A percentile compares a stretch with the other conserved stretches of the same genome.
These are phyloP conservation scores for Lemur catta DNA, from an alignment of 2,797 vertebrate species.

Conservation along the genomic window DNA sequence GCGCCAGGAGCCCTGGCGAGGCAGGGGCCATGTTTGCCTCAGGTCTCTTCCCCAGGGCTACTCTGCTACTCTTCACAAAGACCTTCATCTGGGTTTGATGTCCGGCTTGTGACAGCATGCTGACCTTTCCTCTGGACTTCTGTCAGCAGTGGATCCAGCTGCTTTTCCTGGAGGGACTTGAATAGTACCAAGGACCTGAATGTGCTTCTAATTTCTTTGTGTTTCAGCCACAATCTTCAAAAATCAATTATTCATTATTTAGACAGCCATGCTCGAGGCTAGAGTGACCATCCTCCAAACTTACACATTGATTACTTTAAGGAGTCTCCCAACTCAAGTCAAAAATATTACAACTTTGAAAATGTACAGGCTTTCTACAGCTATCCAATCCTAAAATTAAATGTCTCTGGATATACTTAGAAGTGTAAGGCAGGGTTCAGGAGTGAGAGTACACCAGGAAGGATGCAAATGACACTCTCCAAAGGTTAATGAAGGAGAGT, in stretches of 20 bases:
- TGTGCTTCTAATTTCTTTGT: not conserved
- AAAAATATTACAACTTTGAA: not conserved
- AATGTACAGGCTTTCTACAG: not conserved
- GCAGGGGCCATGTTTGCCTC: not conserved
- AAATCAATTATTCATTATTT: not conserved
- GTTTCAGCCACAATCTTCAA: conserved; percentile 21
- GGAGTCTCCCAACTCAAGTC: not conserved
- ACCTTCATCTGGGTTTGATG: not conserved
- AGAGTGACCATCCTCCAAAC: not conserved
- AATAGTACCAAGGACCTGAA: not conserved
- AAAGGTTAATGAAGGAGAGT: not conserved
- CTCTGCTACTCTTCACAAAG: not conserved
- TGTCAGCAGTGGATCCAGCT: not conserved
- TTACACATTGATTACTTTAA: not conserved
- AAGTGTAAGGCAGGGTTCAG: not conserved
- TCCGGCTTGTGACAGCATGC: not conserved
- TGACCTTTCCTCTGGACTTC: not conserved
- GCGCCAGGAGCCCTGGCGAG: not conserved
- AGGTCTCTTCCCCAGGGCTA: not conserved
- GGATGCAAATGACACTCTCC: not conserved
- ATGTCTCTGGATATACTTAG: not conserved
- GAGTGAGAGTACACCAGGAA: no score
- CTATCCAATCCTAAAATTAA: not conserved
- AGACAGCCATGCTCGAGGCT: not conserved
- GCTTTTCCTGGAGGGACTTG: not conserved